A percentile compares a stretch with the other conserved stretches of the same genome.
Conservation (phyloP, 23 tunicate species). For the Diplosoma virens region DNA sequence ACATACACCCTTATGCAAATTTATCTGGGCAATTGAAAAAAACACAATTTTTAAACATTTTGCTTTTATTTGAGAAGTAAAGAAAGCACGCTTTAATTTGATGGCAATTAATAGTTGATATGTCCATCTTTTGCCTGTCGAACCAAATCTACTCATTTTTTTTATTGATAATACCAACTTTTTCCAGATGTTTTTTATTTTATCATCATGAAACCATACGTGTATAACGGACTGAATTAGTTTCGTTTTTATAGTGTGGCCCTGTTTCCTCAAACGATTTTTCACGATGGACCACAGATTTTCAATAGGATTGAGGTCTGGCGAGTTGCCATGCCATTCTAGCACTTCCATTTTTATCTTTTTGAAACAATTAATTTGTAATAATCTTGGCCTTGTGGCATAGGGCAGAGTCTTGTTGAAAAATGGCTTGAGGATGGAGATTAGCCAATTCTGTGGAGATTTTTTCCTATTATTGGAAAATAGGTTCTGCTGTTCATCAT, state of each 20-base stretch:
- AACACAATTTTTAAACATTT: constrained; percentile 3
- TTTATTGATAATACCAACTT: constrained; percentile 1
- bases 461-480: constrained; percentile 16
- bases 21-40: constrained; percentile 5
- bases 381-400: constrained; percentile 20
- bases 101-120: constrained; percentile 11
- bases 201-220: constrained; percentile 5
- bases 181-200: constrained; percentile 6
- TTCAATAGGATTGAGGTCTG: constrained; percentile 21
- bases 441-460: constrained; percentile 10
- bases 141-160: no score
- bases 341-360: constrained; percentile 19
- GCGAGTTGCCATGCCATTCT: constrained; percentile 19
- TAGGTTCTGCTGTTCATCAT: constrained; percentile 24
- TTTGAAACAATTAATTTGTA: not conserved
- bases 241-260: constrained; percentile 6
- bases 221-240: constrained; percentile 7
- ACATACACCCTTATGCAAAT: constrained; percentile 3
- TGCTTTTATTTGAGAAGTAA: constrained; percentile 4
- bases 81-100: not conserved
- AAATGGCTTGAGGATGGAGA: constrained; percentile 19
- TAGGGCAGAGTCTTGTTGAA: constrained; percentile 14
- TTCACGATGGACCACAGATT: constrained; percentile 17
- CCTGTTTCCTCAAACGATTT: constrained; percentile 22
- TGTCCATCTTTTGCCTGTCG: not conserved